These are phyloP conservation scores for Ciconia stormi DNA, from an alignment of 2,113 vertebrate species.

Conservation along the genomic window DNA sequence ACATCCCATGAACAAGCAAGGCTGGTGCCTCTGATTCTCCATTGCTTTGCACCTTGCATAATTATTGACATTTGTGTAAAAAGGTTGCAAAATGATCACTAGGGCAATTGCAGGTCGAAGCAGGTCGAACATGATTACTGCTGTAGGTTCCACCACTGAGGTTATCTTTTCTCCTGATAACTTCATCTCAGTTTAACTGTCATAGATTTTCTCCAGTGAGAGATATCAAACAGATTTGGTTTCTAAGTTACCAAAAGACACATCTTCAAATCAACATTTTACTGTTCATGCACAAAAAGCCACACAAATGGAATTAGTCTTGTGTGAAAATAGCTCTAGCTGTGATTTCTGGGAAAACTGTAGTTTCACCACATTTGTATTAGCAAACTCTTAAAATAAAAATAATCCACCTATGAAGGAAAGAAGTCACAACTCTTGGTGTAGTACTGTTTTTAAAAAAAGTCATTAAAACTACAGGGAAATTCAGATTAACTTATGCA, in stretches of 20 bases:
- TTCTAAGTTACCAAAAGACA: slow-evolving; percentile 46
- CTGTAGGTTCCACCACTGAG: background rate
- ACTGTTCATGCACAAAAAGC: background rate
- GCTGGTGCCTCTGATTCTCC: background rate
- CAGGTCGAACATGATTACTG: background rate
- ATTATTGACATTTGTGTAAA: background rate
- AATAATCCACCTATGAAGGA: background rate
- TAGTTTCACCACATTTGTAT: background rate
- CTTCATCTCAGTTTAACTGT: background rate
- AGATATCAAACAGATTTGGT: slow-evolving; percentile 18
- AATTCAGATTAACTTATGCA: background rate
- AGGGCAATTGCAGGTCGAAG: background rate
- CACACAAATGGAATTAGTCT: background rate
- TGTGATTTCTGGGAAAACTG: background rate
- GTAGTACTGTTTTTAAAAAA: background rate
- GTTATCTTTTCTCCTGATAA: background rate
- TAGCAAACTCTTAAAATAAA: background rate
- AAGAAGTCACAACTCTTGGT: background rate
- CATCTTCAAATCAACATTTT: slow-evolving; percentile 23
- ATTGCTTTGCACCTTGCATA: background rate
- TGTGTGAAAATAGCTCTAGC: background rate
- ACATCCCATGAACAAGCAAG: background rate
- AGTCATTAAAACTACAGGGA: background rate
- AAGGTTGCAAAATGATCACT: background rate
- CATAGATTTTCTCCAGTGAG: background rate